phyloP scores from a whole-genome alignment of 2,888 invertebrate genomes.

The Caenorhabditis macrosperma region DNA sequence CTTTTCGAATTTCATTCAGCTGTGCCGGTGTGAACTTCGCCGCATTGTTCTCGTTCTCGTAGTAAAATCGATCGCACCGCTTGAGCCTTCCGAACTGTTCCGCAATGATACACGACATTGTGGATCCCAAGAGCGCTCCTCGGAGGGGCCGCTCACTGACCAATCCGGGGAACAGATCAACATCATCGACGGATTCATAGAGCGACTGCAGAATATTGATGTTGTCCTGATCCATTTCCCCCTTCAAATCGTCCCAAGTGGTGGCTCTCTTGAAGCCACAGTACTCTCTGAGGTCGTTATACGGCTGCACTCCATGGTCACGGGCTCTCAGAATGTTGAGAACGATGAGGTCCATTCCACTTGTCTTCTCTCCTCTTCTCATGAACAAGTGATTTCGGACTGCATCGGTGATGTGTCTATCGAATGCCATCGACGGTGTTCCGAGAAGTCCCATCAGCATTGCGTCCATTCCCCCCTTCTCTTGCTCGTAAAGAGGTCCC shows the following conservation, averaged over 20 bases:
- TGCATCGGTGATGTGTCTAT: conserved; percentile 78
- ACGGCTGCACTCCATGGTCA: conserved; percentile 90
- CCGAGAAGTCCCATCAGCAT: conserved; percentile 79
- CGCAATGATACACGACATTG: conserved; percentile 95
- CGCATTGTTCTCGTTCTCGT: conserved; percentile 82
- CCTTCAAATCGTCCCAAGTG: conserved; percentile 88
- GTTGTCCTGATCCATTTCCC: conserved; percentile 85
- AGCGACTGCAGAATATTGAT: conserved; percentile 75
- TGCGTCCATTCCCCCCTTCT: conserved; percentile 77
- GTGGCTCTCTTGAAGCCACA: conserved; percentile 89
- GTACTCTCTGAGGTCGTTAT: conserved; percentile 87
- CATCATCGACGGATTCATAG: conserved; percentile 89
- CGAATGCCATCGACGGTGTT: conserved; percentile 80
- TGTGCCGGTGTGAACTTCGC: conserved; percentile 83
- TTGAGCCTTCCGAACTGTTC: conserved; percentile 84
- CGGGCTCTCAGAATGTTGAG: conserved; percentile 91
- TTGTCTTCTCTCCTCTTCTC: conserved; percentile 89
- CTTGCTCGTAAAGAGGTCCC: conserved; percentile 76
- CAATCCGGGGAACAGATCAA: conserved; percentile 95
- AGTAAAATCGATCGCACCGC: conserved; percentile 96
- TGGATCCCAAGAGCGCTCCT: conserved; percentile 90
- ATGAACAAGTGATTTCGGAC: conserved; percentile 89
- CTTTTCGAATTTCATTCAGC: conserved; percentile 89
- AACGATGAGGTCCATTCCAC: conserved; percentile 91
- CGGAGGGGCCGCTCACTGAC: conserved; percentile 88